Conservation (phyloP, 2,113 vertebrate genomes). For the Serranochromis macrocephalus region DNA sequence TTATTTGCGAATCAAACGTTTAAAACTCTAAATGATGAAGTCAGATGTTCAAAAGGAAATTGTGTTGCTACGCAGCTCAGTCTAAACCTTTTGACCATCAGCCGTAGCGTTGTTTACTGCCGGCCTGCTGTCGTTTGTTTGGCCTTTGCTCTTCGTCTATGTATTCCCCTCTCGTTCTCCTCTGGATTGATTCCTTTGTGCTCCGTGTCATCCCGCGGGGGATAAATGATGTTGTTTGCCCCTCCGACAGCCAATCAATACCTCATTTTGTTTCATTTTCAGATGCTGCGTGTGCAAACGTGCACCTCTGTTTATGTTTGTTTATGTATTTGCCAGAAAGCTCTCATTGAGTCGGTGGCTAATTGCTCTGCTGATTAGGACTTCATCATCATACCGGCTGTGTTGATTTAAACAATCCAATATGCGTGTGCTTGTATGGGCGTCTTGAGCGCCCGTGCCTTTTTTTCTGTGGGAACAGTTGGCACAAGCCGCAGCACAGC, state of each 20-base stretch:
- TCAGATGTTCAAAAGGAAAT: neutral
- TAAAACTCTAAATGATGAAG: neutral
- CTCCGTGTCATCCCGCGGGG: neutral
- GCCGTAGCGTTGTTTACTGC: neutral
- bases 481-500: neutral
- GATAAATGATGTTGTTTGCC: slow-evolving; percentile 43
- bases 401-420: neutral
- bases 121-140: neutral
- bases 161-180: neutral
- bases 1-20: neutral
- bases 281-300: neutral
- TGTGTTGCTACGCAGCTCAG: neutral
- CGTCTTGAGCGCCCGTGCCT: neutral
- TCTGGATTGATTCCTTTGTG: slow-evolving; percentile 31
- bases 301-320: neutral
- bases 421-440: neutral
- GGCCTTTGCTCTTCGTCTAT: neutral
- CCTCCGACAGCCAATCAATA: slow-evolving; percentile 40
- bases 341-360: neutral
- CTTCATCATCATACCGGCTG: neutral
- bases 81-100: neutral
- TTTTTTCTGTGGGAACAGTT: neutral
- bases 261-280: slow-evolving; percentile 32
- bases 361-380: neutral
- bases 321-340: neutral